Base-by-base conservation (phyloP, 2,113 vertebrate genomes). In the Phylloscopus whistleri region DNA sequence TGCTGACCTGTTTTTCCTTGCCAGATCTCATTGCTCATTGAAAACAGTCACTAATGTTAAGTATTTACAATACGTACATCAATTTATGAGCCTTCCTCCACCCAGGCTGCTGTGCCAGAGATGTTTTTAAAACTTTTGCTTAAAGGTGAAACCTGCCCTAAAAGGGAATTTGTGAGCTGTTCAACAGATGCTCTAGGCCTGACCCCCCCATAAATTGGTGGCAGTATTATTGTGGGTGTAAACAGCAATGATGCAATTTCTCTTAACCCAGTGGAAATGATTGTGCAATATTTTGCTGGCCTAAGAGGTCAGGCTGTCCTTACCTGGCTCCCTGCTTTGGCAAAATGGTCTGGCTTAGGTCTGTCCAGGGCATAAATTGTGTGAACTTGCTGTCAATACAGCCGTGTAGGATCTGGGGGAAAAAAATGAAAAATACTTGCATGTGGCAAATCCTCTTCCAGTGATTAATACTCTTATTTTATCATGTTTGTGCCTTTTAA, bases 71-170 rank as follows among this genome's bases (percentile, higher is more conserved):
- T 31, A 35, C 3, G 2, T 69, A 27, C 2, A 1, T 74, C 48
- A 77, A 59, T 95, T 89, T 94, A 70, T 56, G 44, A 87, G 35
- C 28, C 18, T 56, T 85, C 26, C 9, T 87, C 16, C 13, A 79
- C 19, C 5, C 66, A 79, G 33, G 28, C 27, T 11, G 1, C 68
- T 35, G 49, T 2, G 8, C 30, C 48, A 94, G 39, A 64, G 21
- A 74, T 33, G 48, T 43, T 81, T 86, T 59, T 44, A 63, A 75
- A 81, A 52, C 21, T 79, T 92, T 66, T 90, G 30, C 58, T 90
- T 93, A 56, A 49, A n/a, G 24, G 1, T 3, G 2, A 69, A 80
- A 80, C 69, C 48, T 70, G 20, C 78, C 23, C 30, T 51, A 30
- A 30, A 48, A 62, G 51, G 9, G 51, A 69, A 84, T 66, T 77